Conservation (phyloP, 2,888 invertebrate genomes). For the Malthinus flaveolus region DNA sequence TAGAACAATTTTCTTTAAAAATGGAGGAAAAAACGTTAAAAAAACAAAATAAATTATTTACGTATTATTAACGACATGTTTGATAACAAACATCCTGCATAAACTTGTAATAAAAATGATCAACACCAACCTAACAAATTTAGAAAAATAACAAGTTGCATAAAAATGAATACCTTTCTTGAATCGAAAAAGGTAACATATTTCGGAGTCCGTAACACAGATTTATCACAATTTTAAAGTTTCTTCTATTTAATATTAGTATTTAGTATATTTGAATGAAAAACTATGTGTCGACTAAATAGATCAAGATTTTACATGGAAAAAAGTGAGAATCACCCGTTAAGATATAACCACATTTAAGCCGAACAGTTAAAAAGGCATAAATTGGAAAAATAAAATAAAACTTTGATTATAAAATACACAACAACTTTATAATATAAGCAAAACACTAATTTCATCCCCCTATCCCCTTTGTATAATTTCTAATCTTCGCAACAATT, state of each 20-base stretch:
- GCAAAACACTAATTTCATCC: slow-evolving; percentile 13
- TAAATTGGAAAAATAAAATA: too few species aligned
- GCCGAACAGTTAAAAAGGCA: slow-evolving; percentile 6
- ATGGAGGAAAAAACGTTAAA: too few species aligned
- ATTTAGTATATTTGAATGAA: too few species aligned
- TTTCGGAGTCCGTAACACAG: slow-evolving; percentile 36
- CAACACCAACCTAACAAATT: background rate
- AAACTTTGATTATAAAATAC: slow-evolving; percentile 8
- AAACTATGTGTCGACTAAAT: too few species aligned
- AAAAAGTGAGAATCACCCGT: too few species aligned
- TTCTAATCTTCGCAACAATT: slow-evolving; percentile 6
- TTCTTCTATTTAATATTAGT: background rate
- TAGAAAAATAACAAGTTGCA: too few species aligned
- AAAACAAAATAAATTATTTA: too few species aligned
- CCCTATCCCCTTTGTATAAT: slow-evolving; percentile 4
- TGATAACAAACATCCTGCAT: too few species aligned
- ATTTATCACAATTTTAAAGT: slow-evolving; percentile 26
- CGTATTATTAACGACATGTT: too few species aligned
- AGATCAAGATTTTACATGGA: too few species aligned
- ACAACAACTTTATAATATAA: slow-evolving; percentile 15
- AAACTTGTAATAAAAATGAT: background rate
- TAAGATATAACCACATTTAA: background rate
- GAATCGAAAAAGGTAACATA: slow-evolving; percentile 33
- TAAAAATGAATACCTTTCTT: background rate
- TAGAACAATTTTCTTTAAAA: too few species aligned